Base-by-base conservation (phyloP, 1,140 invertebrate species). In the Pogonomyrmex barbatus region DNA sequence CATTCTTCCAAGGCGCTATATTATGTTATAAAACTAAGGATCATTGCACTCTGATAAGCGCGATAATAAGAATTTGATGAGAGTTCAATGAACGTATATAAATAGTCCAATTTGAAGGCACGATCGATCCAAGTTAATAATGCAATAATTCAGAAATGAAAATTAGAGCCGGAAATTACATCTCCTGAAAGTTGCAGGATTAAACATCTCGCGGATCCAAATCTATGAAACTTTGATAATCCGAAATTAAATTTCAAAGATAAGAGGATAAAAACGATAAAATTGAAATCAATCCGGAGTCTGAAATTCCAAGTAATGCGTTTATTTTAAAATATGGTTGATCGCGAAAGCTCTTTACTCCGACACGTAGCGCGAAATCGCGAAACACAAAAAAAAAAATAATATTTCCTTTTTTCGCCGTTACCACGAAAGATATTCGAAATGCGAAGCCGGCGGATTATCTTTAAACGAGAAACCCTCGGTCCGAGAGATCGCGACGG, bases 41-140 rank as follows among this genome's bases (percentile, higher is more conserved):
- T 82, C 79, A 73, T 73, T 82, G 67, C 79, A 60, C 79, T 82
- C 52, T 6, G 24, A 33, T 58, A 73, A 82, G 30, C 30, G 52
- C 50, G 14, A 1, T 82, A 56, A 71, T 24, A 52, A 47, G 45
- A 77, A 54, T 79, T 68, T 12, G 63, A 8, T 14, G 45, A 68
- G n/a, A 45, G 45, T 39, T 70, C 50, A 58, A 56, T 82, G 39
- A 60, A 71, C 33, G 39, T 24, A 60, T 47, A 30, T 56, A 47
- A 60, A 82, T 82, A 71, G 9, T 24, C 10, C 52, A 71, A 58
- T 12, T 81, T 58, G 17, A 1, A 12, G 42, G 9, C 33, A 30
- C n/a, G n/a, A 2, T 33, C 50, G 50, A 45, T 12, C 30, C 50
- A 17, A 82, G 65, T 45, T 39, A 65, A 47, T 73, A 60, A 73